Percentiles rank a stretch among this genome's conserved stretches.
Conservation (phyloP, 2,888 invertebrate genomes). For the Drosophila hawaiiensis region DNA sequence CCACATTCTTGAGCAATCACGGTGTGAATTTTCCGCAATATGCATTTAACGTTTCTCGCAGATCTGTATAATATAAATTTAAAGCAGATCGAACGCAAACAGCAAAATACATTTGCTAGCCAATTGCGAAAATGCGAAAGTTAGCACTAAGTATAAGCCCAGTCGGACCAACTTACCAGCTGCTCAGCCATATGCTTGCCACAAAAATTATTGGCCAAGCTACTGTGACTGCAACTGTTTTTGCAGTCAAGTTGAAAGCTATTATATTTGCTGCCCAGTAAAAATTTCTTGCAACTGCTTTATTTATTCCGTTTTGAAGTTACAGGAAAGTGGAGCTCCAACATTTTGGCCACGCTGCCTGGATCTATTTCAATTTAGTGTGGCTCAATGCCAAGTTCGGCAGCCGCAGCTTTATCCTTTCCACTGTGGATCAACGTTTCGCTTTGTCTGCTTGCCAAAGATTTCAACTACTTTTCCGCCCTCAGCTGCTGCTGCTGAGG, state of each 20-base stretch:
- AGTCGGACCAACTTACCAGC: conserved; percentile 32
- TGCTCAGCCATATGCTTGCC: conserved; percentile 52
- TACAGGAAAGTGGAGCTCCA: conserved; percentile 48
- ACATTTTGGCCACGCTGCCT: conserved; percentile 48
- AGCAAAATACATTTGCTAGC: conserved; percentile 18
- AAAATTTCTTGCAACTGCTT: conserved; percentile 62
- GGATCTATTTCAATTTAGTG: conserved; percentile 70
- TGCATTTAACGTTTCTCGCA: neutral
- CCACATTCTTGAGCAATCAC: too few species aligned
- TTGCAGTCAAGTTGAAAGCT: conserved; percentile 66
- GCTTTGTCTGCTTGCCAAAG: conserved; percentile 63
- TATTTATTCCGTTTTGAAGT: conserved; percentile 71
- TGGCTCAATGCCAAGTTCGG: conserved; percentile 71
- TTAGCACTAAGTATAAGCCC: conserved; percentile 41
- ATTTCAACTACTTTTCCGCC: conserved; percentile 52
- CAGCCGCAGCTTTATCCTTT: conserved; percentile 20
- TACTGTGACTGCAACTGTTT: conserved; percentile 15
- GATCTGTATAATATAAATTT: neutral
- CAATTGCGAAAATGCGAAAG: conserved; percentile 26
- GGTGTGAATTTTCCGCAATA: neutral
- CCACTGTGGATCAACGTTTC: conserved; percentile 68
- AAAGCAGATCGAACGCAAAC: neutral
- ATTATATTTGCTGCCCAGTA: conserved; percentile 61
- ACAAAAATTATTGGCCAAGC: conserved; percentile 55
- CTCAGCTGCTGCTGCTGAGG: conserved; percentile 20